Base-by-base conservation (phyloP, 2,797 vertebrate species). In the Gobio occitaniae region DNA sequence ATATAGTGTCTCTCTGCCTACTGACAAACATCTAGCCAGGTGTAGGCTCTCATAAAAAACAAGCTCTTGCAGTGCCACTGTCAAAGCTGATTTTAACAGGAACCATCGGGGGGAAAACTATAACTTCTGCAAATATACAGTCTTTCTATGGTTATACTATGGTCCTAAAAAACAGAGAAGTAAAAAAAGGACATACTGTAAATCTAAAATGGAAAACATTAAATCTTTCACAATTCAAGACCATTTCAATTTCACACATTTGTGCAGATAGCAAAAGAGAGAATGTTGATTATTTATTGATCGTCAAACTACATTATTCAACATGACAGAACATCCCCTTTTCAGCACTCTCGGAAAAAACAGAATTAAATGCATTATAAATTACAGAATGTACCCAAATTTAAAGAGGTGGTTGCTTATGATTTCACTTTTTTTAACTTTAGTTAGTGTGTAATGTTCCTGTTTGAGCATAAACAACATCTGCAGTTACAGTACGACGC, bases 281-380 rank as follows among this genome's bases (percentile, higher is more conserved):
- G n/a, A n/a, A 32, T 32, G 63, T 21, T 29, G 83, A 84, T 79
- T 79, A 75, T 87, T 89, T 88, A 87, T 80, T 82, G 32, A 87
- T 25, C 13, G 15, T 69, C 66, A 19, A 21, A 25, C 10, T 61
- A 54, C 17, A 25, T 36, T 68, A 68, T 11, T 44, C 21, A 63
- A 15, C 61, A 61, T 21, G 41, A 44, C 54, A 78, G 36, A 61
- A n/a, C 36, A 77, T 25, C 12, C 21, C 44, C 6, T 63, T 25
- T 78, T 61, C 15, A 61, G 54, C 12, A 41, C 19, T 59, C 61
- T 78, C 36, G 44, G 13, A n/a, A n/a, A n/a, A n/a, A n/a, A n/a
- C n/a, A n/a, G 29, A 44, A 59, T 10, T 2, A 36, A 66, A 2
- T 32, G 32, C 36, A 68, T 19, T 19, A 17, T 9, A 66, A 10